Conservation (phyloP, 1,140 invertebrate species). For the Manduca sexta region DNA sequence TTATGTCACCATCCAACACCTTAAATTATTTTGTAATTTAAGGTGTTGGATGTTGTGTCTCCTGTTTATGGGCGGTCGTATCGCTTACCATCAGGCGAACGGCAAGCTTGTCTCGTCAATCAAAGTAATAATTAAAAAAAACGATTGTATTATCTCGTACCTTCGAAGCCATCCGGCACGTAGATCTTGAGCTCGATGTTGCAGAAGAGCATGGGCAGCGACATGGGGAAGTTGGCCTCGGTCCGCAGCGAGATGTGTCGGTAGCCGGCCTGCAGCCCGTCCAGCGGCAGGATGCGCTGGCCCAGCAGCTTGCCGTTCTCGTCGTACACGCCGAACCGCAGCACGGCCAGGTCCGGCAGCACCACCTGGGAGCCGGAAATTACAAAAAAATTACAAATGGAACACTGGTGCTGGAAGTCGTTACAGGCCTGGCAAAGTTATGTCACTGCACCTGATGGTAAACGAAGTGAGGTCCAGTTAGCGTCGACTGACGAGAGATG, state of each 20-base stretch:
- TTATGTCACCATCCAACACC: too few species aligned
- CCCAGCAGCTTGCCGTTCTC: conserved; percentile 98
- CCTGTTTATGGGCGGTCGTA: too few species aligned
- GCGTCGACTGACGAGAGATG: too few species aligned
- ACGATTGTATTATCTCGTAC: conserved; percentile 62
- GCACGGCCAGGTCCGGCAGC: conserved; percentile 96
- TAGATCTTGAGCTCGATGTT: conserved; percentile 99
- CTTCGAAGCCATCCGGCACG: conserved; percentile 98
- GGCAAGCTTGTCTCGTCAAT: too few species aligned
- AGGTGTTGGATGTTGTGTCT: too few species aligned
- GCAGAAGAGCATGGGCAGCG: conserved; percentile 98
- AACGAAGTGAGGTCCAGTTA: too few species aligned
- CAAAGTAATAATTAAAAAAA: conserved; percentile 15
- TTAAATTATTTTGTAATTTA: too few species aligned
- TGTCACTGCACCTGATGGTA: too few species aligned
- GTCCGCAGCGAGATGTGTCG: conserved; percentile 97
- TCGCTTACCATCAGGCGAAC: too few species aligned
- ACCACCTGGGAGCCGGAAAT: conserved; percentile 80
- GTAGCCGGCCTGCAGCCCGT: conserved; percentile 98
- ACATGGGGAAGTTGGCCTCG: conserved; percentile 99
- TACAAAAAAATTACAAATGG: neutral
- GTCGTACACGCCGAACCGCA: conserved; percentile 99
- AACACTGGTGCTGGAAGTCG: too few species aligned
- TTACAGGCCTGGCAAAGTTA: too few species aligned
- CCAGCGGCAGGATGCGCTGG: conserved; percentile 96